Conservation (phyloP, 2,888 invertebrate genomes). For the Synergus gifuensis region DNA sequence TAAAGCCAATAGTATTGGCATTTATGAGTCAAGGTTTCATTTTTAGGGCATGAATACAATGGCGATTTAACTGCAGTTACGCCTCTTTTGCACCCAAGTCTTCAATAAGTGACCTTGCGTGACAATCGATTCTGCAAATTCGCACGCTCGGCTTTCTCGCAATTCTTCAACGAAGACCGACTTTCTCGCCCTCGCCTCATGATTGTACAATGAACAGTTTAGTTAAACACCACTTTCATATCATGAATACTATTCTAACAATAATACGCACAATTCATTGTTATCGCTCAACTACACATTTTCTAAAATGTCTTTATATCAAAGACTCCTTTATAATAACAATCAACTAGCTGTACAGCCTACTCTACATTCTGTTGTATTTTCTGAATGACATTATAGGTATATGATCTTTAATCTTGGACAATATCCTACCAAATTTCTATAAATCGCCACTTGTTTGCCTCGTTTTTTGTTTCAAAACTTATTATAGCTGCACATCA, state of each 20-base stretch:
- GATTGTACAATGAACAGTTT: constrained; percentile 11
- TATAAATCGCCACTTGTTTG: too few relatives aligned
- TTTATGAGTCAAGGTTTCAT: constrained; percentile 36
- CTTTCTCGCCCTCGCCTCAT: constrained; percentile 32
- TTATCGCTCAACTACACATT: neutral
- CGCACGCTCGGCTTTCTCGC: constrained; percentile 43
- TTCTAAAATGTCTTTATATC: neutral
- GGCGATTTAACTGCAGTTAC: constrained; percentile 20
- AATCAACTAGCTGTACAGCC: neutral
- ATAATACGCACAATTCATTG: constrained; percentile 5
- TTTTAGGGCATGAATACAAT: constrained; percentile 34
- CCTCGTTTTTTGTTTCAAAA: neutral
- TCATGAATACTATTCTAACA: neutral
- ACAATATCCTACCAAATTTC: too few relatives aligned
- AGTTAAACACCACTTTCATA: constrained; percentile 28
- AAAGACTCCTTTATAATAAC: neutral
- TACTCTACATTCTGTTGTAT: neutral
- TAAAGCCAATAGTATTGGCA: neutral
- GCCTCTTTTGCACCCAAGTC: constrained; percentile 31
- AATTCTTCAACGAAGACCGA: constrained; percentile 4
- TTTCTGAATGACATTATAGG: neutral
- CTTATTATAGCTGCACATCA: neutral
- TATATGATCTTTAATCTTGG: neutral
- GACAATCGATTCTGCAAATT: constrained; percentile 40
- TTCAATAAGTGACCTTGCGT: constrained; percentile 38